Conservation (phyloP, 2,113 vertebrate species). For the Strix uralensis region DNA sequence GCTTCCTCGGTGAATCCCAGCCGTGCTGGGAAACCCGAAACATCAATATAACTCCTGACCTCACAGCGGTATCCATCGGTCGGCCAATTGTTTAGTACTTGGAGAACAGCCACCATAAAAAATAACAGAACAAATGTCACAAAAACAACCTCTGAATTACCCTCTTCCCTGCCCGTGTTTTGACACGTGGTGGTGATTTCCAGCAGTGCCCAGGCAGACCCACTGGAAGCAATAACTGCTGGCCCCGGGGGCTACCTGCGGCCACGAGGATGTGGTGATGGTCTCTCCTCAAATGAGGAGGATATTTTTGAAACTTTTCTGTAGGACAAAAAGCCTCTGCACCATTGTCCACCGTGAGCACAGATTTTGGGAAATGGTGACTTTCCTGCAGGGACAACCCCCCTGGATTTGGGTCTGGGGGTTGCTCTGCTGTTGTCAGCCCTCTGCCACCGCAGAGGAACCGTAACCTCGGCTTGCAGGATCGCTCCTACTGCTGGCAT, state of each 20-base stretch:
- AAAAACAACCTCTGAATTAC: neutral
- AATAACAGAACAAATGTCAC: neutral
- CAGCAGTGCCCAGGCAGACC: neutral
- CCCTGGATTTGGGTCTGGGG: neutral
- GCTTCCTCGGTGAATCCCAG: neutral
- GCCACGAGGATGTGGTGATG: neutral
- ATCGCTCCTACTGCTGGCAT: neutral
- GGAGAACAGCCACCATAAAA: neutral
- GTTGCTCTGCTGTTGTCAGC: neutral
- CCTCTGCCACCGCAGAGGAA: neutral
- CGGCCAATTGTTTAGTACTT: neutral
- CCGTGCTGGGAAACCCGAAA: neutral
- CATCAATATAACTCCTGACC: neutral
- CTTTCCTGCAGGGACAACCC: neutral
- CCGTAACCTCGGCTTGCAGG: neutral
- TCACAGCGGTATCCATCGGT: neutral
- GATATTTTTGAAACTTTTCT: neutral
- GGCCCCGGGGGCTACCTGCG: accelerated
- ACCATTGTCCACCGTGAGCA: accelerated
- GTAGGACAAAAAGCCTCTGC: neutral
- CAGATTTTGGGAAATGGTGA: neutral
- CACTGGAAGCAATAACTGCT: neutral
- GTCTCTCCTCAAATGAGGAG: accelerated
- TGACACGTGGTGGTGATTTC: neutral
- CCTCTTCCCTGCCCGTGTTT: neutral